phyloP scores from a whole-genome alignment of 2,113 vertebrate species.

The Lota lota region DNA sequence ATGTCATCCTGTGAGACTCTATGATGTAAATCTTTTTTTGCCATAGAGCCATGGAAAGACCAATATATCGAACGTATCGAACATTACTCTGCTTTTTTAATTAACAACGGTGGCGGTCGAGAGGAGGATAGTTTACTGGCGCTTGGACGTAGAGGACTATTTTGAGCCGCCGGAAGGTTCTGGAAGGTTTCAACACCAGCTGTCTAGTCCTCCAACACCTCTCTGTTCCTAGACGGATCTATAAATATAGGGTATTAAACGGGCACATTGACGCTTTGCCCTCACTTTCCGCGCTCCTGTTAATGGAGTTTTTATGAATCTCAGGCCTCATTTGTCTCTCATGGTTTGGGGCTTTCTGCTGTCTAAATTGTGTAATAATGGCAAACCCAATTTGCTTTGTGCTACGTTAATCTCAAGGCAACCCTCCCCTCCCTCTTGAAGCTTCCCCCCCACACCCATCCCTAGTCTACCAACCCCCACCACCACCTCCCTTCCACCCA shows the following conservation, averaged over 20 bases:
- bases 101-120: too few relatives aligned
- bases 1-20: too few relatives aligned
- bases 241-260: slow-evolving; percentile 67
- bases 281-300: slow-evolving; percentile 59
- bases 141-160: too few relatives aligned
- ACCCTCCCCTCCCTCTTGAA: slow-evolving; percentile 29
- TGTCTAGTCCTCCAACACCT: slow-evolving; percentile 42
- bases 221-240: slow-evolving; percentile 50
- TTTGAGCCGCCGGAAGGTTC: slow-evolving; percentile 24
- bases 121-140: too few relatives aligned
- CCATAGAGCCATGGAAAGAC: too few relatives aligned
- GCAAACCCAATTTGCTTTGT: slow-evolving; percentile 74
- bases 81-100: too few relatives aligned
- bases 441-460: neutral
- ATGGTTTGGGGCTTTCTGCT: slow-evolving; percentile 69
- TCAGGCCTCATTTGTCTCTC: slow-evolving; percentile 73
- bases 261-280: slow-evolving; percentile 57
- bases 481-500: neutral
- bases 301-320: slow-evolving; percentile 74
- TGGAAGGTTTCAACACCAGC: slow-evolving; percentile 38
- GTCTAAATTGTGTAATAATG: slow-evolving; percentile 70
- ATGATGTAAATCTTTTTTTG: too few relatives aligned
- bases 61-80: too few relatives aligned
- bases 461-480: neutral
- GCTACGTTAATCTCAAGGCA: slow-evolving; percentile 69